Evolutionary conservation across 1,140 invertebrate genomes (phyloP).

Genomic region (Drosophila trapezifrons): DNA sequence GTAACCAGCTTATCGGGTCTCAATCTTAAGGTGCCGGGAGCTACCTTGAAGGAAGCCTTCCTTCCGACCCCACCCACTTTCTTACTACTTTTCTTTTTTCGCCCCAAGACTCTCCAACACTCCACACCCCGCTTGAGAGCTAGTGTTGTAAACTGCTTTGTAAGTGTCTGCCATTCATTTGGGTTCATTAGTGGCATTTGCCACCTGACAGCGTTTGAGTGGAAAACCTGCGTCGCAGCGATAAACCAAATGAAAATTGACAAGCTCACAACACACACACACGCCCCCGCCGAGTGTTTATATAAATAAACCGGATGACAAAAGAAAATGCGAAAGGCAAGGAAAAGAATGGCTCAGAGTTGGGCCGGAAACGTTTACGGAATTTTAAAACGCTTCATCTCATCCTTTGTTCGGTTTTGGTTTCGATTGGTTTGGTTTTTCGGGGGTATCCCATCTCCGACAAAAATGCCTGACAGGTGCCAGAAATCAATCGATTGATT

Average conservation of each 20-base stretch:
- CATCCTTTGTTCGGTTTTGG: slow-evolving; percentile 27
- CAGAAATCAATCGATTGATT: slow-evolving; percentile 56
- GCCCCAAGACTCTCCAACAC: not conserved
- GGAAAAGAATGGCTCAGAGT: slow-evolving; percentile 20
- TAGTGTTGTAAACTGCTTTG: slow-evolving; percentile 54
- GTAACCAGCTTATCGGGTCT: slow-evolving; percentile 55
- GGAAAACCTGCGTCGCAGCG: slow-evolving; percentile 24
- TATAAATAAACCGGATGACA: slow-evolving; percentile 59
- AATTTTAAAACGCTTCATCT: slow-evolving; percentile 63
- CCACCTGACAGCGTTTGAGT: slow-evolving; percentile 41
- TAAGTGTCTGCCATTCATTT: slow-evolving; percentile 42
- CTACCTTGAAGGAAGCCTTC: not conserved
- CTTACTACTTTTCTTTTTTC: not conserved
- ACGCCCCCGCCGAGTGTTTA: slow-evolving; percentile 24
- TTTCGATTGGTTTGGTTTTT: not conserved
- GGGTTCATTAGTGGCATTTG: slow-evolving; percentile 50
- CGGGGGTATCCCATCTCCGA: slow-evolving; percentile 3
- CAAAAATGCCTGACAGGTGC: slow-evolving; percentile 37
- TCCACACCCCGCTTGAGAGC: not conserved
- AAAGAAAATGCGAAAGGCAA: slow-evolving; percentile 46
- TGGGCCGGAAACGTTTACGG: slow-evolving; percentile 56
- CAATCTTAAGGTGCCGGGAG: slow-evolving; percentile 25
- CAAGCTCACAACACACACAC: slow-evolving; percentile 29
- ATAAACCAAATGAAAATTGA: slow-evolving; percentile 68
- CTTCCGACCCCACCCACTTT: not conserved